Evolutionary conservation across 2,888 invertebrate genomes (phyloP).

Genomic region (Venustoraphidia nigricollis): DNA sequence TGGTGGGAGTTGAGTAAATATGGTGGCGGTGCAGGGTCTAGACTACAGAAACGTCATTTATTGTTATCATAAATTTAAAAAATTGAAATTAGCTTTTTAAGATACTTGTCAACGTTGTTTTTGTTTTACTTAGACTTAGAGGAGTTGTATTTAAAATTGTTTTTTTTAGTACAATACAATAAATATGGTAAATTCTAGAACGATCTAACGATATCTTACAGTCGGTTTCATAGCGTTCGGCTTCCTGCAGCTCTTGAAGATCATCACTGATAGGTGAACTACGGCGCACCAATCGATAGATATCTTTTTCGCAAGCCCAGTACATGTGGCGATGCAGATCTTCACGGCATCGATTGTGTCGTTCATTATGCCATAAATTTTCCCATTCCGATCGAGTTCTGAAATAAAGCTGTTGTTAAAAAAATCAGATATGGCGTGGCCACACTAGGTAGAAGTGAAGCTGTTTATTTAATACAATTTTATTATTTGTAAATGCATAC

Average conservation of each 20-base stretch:
- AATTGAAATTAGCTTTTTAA: no score
- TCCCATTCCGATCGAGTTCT: slow-evolving; percentile 42
- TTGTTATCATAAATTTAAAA: no score
- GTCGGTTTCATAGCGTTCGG: slow-evolving; percentile 1
- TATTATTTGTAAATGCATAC: no score
- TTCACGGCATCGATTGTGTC: slow-evolving; percentile 38
- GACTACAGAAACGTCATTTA: no score
- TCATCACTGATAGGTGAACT: slow-evolving; percentile 16
- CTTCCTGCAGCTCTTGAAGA: not conserved
- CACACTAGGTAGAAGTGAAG: no score
- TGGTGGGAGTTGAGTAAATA: no score
- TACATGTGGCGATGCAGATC: slow-evolving; percentile 36
- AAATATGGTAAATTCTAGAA: no score
- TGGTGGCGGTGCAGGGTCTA: no score
- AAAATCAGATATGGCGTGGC: no score
- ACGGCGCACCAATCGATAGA: slow-evolving; percentile 36
- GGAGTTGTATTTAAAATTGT: slow-evolving; percentile 9
- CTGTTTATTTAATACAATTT: no score
- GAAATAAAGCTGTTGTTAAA: slow-evolving; percentile 1
- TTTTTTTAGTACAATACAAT: no score
- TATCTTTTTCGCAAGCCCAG: slow-evolving; percentile 47
- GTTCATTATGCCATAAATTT: slow-evolving; percentile 40
- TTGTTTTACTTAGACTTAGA: slow-evolving; percentile 10
- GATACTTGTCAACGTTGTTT: slow-evolving; percentile 12
- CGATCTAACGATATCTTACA: not conserved